Base-by-base conservation (phyloP, 37 sponge, comb jelly and placozoan species). In the Diacarnus erythraeanus region DNA sequence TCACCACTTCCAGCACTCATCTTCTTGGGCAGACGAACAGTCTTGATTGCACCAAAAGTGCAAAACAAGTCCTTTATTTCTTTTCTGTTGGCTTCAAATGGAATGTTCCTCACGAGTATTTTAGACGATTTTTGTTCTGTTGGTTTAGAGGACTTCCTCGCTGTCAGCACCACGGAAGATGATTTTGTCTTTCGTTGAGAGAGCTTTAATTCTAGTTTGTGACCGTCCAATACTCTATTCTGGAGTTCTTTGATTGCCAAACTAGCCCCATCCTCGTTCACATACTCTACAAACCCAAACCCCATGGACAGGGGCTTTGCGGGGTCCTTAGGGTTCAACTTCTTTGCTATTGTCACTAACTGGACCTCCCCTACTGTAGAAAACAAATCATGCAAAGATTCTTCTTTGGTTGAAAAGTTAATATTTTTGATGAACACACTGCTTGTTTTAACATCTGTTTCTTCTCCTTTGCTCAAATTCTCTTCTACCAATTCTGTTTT, bases 381-480 rank as follows among this genome's bases (percentile, higher is more conserved):
- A 38, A 98, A 98, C 23, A 87, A 61, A 0, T 81, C 57, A 22
- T 69, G 76, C 40, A 97, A 77, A 1, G 64, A 31, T 0, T 86
- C 84, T 38, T 94, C 93, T 29, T 79, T 73, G 17, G 98, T 92
- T 22, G 87, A 84, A 79, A 98, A 98, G 72, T 95, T 96, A 17
- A 98, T 74, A 57, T 98, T 98, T 59, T 95, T 98, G 65, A 98
- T 92, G 89, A 96, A 98, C 3, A 98, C 59, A 10, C 91, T 94
- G 23, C 66, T 30, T 30, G 66, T 65, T 30, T 3, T 3, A 2
- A 41, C 34, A 1, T 56, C 39, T 43, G 39, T 31, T 20, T 41
- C 81, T 18, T 9, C 69, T 0, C 3, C 27, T 23, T 36, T 64
- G 22, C 35, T 76, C 15, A 84, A 58, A 20, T 77, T 42, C 60